A percentile compares a stretch with the other conserved stretches of the same genome.
These are phyloP conservation scores for Ceyx melanurus DNA, from an alignment of 2,113 vertebrate species.

Conservation along the genomic window DNA sequence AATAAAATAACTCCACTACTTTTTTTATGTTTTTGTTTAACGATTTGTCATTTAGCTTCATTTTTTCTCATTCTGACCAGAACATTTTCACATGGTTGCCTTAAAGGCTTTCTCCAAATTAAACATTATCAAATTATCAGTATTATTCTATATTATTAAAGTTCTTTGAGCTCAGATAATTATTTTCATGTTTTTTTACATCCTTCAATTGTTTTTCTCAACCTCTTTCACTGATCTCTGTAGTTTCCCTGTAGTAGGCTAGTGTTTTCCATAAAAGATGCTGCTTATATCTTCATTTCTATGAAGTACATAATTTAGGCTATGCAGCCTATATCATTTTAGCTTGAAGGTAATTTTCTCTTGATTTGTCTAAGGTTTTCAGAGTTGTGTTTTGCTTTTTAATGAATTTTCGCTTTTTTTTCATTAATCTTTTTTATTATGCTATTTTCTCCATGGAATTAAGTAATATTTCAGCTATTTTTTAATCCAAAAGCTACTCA, in stretches of 20 bases:
- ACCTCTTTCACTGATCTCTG: background rate
- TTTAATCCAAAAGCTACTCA: background rate
- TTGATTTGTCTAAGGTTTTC: background rate
- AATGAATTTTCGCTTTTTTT: background rate
- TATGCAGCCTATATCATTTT: background rate
- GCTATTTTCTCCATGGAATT: background rate
- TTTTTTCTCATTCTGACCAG: background rate
- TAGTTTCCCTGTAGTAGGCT: constrained; percentile 47
- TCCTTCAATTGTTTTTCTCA: constrained; percentile 57
- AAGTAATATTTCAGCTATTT: background rate
- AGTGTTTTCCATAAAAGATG: background rate
- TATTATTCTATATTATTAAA: background rate
- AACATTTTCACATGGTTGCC: background rate
- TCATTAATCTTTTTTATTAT: background rate
- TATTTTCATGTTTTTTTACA: background rate
- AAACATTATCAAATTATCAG: background rate
- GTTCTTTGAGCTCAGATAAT: background rate
- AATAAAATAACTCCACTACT: background rate
- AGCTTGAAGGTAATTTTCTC: background rate
- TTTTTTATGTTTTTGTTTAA: background rate
- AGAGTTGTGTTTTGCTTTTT: background rate
- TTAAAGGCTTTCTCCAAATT: background rate
- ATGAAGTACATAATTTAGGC: background rate
- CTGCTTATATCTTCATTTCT: background rate
- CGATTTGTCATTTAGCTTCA: background rate